Evolutionary conservation across 2,113 vertebrate species (phyloP), one percentile per base, ranked within the genome.

Genomic region (Gambusia affinis): DNA sequence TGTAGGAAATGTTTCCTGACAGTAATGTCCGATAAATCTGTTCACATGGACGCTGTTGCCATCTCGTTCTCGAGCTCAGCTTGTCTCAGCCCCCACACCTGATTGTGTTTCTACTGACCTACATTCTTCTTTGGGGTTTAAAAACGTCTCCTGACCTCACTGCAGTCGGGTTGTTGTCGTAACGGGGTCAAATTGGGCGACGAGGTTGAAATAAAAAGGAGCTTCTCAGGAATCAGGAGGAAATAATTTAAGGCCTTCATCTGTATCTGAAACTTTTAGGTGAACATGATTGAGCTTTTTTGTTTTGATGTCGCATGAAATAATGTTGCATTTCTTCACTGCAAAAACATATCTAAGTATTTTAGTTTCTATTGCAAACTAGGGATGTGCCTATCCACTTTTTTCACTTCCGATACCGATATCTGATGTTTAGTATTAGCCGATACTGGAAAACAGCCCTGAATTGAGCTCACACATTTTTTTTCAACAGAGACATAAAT

Each of bases 21-120:
- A 62, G 69, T 70, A 67, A 82, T 62, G 80, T 84, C 70, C 54
- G 11, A 71, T 70, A 28, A 31, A 28, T 57, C 22, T 3, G 22
- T 54, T 54, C 22, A 24, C 51, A 24, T 10, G 2, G 5, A 24
- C 22, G 1, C 51, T 54, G 22, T 54, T 57, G 51, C 4, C 3
- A 24, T 57, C 24, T 51, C 22, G 39, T 67, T 51, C n/a, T 76
- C 68, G 33, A 60, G 31, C 47, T 5, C 30, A 35, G 22, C 0
- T 17, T 1, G 11, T 51, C 66, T 54, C n/a, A 3, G 44, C 75
- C 31, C 17, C 24, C 72, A 7, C 80, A 60, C 71, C 75, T 31
- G 78, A 35, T 85, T 69, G 63, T 57, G 65, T 82, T 80, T 81
- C 70, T 67, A 3, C 64, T 68, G 83, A 24, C 72, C 75, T 73